phyloP scores from a whole-genome alignment of 2,113 vertebrate genomes.

The Chaetorhynchus papuensis region DNA sequence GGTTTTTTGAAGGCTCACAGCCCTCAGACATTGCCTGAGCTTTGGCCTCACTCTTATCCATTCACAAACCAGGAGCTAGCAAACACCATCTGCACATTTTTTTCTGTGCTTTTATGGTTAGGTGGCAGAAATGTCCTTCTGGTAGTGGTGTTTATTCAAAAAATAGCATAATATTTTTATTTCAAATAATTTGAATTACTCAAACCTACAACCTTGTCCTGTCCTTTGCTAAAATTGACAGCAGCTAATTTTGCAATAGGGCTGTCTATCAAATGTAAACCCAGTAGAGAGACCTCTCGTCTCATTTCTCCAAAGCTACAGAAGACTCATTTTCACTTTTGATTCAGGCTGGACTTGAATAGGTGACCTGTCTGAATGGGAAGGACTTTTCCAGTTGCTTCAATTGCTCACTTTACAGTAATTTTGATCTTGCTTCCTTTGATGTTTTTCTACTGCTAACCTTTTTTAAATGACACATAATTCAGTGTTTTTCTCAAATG shows the following conservation, averaged over 20 bases:
- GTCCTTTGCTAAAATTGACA: background rate
- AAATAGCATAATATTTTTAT: background rate
- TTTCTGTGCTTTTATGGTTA: background rate
- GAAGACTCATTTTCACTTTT: background rate
- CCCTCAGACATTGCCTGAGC: background rate
- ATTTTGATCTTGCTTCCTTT: constrained; percentile 21
- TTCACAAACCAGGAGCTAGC: background rate
- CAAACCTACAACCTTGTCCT: background rate
- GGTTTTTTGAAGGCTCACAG: background rate
- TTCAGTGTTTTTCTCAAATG: background rate
- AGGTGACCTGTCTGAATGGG: background rate
- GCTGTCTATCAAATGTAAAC: background rate
- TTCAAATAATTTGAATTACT: background rate
- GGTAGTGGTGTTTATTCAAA: background rate
- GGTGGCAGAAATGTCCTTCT: background rate
- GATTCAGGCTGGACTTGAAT: background rate
- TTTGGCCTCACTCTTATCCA: background rate
- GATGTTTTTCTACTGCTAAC: background rate
- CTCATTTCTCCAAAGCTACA: background rate
- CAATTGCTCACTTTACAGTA: background rate
- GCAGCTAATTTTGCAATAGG: background rate
- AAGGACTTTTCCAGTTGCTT: constrained; percentile 1
- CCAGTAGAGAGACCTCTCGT: background rate
- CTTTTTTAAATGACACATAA: background rate
- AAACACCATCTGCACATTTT: background rate